These are phyloP conservation scores for Carposina sasakii DNA, from an alignment of 1,140 invertebrate species.

Conservation along the genomic window DNA sequence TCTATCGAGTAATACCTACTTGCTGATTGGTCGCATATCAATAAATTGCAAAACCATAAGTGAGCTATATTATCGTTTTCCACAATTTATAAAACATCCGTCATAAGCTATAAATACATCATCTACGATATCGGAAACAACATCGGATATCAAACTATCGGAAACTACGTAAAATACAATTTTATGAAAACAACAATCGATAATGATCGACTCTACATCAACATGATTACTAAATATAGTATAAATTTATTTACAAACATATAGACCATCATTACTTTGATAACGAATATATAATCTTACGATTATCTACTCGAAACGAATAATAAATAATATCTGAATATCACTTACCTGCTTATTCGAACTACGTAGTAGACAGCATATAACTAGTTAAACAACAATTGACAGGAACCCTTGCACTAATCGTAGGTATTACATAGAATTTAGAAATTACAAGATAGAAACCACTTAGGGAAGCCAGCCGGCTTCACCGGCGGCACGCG, in stretches of 20 bases:
- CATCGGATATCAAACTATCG: neutral
- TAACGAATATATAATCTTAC: too few relatives aligned
- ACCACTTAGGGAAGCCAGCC: slow-evolving; percentile 27
- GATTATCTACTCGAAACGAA: too few relatives aligned
- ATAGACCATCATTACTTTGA: too few relatives aligned
- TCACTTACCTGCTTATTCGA: too few relatives aligned
- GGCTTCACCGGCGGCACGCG: slow-evolving; percentile 41
- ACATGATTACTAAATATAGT: too few relatives aligned
- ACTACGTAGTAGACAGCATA: too few relatives aligned
- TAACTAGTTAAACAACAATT: slow-evolving; percentile 56
- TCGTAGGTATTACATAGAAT: slow-evolving; percentile 10
- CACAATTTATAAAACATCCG: neutral
- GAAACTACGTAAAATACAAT: neutral
- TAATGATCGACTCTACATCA: too few relatives aligned
- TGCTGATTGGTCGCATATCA: too few relatives aligned
- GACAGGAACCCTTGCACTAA: slow-evolving; percentile 36
- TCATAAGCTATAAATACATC: neutral
- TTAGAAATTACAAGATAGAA: neutral
- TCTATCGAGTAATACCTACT: too few relatives aligned
- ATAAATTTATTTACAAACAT: too few relatives aligned
- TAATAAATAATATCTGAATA: too few relatives aligned
- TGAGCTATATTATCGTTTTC: neutral
- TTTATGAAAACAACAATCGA: neutral
- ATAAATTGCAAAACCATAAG: too few relatives aligned
- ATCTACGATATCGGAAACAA: neutral